Conservation (phyloP, 2,113 vertebrate species). For the Etia nguti region DNA sequence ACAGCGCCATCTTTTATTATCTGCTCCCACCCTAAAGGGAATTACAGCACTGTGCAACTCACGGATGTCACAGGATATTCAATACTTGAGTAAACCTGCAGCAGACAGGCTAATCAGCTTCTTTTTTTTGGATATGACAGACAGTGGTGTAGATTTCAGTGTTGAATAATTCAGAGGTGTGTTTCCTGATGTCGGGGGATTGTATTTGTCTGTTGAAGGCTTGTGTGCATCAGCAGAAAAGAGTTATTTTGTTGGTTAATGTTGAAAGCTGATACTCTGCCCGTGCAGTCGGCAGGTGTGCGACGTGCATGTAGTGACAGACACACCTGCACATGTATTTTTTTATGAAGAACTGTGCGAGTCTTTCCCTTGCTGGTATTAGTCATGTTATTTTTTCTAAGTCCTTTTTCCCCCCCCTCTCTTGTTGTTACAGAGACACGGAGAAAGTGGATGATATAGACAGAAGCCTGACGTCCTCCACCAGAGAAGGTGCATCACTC, state of each 20-base stretch:
- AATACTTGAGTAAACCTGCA: slow-evolving; percentile 22
- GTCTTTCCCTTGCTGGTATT: neutral
- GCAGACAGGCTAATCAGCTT: slow-evolving; percentile 23
- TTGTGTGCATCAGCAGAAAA: neutral
- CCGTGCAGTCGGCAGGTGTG: neutral
- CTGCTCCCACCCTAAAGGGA: neutral
- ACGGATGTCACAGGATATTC: slow-evolving; percentile 41
- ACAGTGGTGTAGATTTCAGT: slow-evolving; percentile 21
- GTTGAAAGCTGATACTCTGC: neutral
- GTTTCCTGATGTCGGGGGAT: neutral
- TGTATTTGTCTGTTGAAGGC: neutral
- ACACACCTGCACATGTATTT: neutral
- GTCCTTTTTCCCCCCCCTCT: neutral
- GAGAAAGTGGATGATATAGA: slow-evolving; percentile 69
- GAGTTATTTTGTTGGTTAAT: neutral
- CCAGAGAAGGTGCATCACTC: slow-evolving; percentile 64
- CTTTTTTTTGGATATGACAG: neutral
- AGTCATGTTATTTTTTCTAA: neutral
- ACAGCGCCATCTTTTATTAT: neutral
- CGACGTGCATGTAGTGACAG: neutral
- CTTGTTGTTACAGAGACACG: slow-evolving; percentile 55
- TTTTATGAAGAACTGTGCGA: neutral
- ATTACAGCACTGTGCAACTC: neutral
- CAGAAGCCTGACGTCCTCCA: slow-evolving; percentile 47
- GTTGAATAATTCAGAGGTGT: slow-evolving; percentile 42